These are phyloP conservation scores for Lepidurus apus DNA, from an alignment of 1,140 invertebrate genomes.

Conservation along the genomic window DNA sequence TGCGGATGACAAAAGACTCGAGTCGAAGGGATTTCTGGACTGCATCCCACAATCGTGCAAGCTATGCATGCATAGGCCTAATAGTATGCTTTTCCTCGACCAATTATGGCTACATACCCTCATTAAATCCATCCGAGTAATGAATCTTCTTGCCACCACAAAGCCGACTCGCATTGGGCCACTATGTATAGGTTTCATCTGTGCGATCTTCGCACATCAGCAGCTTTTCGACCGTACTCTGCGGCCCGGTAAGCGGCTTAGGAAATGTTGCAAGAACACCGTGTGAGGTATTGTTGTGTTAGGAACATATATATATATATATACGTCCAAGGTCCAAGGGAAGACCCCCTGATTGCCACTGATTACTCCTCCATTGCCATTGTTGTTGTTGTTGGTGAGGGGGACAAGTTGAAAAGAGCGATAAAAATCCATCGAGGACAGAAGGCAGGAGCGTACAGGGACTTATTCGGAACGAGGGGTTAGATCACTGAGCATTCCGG, in stretches of 20 bases:
- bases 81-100: neutral
- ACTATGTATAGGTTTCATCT: neutral
- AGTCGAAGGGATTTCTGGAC: neutral
- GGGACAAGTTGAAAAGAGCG: conserved; percentile 7
- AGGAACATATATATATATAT: neutral
- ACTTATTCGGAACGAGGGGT: conserved; percentile 18
- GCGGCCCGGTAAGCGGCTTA: neutral
- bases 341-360: neutral
- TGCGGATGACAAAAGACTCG: neutral
- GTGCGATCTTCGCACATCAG: conserved; percentile 6
- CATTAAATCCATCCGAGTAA: conserved; percentile 7
- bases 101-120: neutral
- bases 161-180: neutral
- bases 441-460: neutral
- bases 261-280: neutral
- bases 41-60: neutral
- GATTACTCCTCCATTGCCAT: conserved; percentile 21
- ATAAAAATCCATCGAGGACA: conserved; percentile 15
- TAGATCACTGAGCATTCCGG: neutral
- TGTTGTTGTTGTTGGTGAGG: conserved; percentile 2
- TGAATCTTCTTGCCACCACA: neutral
- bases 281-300: conserved; percentile 14
- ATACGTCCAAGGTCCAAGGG: neutral
- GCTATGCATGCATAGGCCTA: neutral
- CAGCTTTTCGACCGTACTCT: neutral